Base-by-base conservation (phyloP, 2,888 invertebrate species). In the Drosophila kuntzei region DNA sequence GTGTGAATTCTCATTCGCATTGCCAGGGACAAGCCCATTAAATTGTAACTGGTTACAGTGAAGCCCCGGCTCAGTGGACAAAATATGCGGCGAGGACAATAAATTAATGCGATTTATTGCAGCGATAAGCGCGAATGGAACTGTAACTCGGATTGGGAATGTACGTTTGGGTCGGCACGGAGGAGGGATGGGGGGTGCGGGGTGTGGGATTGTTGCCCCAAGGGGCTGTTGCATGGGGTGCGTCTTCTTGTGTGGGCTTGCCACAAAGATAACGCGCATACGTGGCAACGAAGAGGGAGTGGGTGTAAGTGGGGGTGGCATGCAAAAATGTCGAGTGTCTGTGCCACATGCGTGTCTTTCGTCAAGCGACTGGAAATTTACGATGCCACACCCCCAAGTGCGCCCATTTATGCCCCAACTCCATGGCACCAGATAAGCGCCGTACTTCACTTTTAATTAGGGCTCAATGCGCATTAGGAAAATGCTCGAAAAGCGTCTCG, bases 91-190 rank as follows among this genome's bases (percentile, higher is more conserved):
- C 82, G 80, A 89, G 89, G 87, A 89, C 91, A 90, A 90, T 90
- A 90, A 91, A 90, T 90, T 91, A 90, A 90, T 89, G 89, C 89
- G 90, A 90, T 90, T 90, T 90, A 90, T 90, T 90, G 89, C 90
- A 64, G 79, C 79, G 90, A 90, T 90, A 90, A 90, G 90, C 83
- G 78, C 78, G 80, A 66, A 61, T 64, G 80, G 36, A 43, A 37
- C 55, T 47, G 50, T 20, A 18, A 14, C 29, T 54, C 39, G 43
- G 20, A 41, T 36, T 58, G 36, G 20, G 29, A 46, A 29, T 37
- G 62, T 27, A 18, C 27, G 12, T 12, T 6, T 34, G 55, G 8
- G n/a, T n/a, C 22, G 37, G 32, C 20, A 27, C 58, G 8, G 29
- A 58, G 55, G n/a, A 37, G 29, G 8, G 18, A 16, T 29, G 32